Conservation (phyloP, 2,888 invertebrate species). For the Callyntrura guangdongensis region DNA sequence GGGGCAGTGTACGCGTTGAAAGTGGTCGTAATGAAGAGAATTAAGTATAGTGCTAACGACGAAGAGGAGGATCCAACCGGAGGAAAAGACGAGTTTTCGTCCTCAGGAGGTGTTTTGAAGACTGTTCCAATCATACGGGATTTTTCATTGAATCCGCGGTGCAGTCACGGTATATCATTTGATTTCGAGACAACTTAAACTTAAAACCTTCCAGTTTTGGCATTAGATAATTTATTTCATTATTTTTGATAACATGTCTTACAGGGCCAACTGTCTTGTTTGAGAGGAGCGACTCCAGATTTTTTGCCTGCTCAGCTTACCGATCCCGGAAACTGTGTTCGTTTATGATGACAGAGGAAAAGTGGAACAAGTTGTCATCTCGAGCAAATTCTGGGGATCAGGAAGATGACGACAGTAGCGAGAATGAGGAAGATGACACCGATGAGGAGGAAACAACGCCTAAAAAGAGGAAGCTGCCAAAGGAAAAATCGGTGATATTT, state of each 20-base stretch:
- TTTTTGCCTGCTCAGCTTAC: slow-evolving; percentile 76
- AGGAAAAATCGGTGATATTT: not conserved
- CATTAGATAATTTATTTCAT: not conserved
- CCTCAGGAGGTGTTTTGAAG: slow-evolving; percentile 56
- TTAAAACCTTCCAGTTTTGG: too few relatives aligned
- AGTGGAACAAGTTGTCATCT: slow-evolving; percentile 63
- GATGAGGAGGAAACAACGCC: not conserved
- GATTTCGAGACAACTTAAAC: not conserved
- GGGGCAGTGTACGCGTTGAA: too few relatives aligned
- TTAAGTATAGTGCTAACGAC: too few relatives aligned
- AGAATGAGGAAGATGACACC: not conserved
- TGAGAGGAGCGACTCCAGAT: slow-evolving; percentile 59
- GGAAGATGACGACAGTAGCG: not conserved
- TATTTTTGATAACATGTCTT: slow-evolving; percentile 29
- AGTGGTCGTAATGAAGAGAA: too few relatives aligned
- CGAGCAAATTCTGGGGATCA: not conserved
- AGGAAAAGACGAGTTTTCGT: too few relatives aligned
- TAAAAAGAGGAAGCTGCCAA: not conserved
- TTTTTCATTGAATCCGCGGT: slow-evolving; percentile 66
- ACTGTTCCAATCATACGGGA: slow-evolving; percentile 72
- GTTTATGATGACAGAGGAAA: slow-evolving; percentile 70
- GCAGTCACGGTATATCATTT: slow-evolving; percentile 67
- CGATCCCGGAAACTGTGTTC: slow-evolving; percentile 59
- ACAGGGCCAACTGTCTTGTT: slow-evolving; percentile 75
- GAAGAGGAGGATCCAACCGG: too few relatives aligned